phyloP scores from a whole-genome alignment of 1,140 invertebrate species.

The Oppia nitens region DNA sequence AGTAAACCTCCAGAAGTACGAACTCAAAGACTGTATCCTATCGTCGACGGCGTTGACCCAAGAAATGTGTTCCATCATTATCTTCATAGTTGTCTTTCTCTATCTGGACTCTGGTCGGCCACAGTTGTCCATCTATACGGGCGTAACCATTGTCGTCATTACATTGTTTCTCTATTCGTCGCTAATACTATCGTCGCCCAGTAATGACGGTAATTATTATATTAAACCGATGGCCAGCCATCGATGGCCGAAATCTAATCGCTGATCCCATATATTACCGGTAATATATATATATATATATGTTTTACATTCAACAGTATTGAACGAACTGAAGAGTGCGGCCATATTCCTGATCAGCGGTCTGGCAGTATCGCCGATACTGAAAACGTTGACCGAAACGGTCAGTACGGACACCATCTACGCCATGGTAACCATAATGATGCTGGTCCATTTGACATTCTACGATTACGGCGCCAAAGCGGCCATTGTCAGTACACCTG shows the following conservation, averaged over 20 bases:
- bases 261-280: too few relatives aligned
- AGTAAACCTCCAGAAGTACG: slow-evolving; percentile 50
- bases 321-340: slow-evolving; percentile 26
- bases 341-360: slow-evolving; percentile 60
- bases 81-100: slow-evolving; percentile 55
- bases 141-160: slow-evolving; percentile 35
- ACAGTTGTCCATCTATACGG: slow-evolving; percentile 39
- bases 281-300: slow-evolving; percentile 1
- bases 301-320: slow-evolving; percentile 13
- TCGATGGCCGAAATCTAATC: slow-evolving; percentile 12
- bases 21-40: slow-evolving; percentile 44
- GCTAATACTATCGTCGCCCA: slow-evolving; percentile 17
- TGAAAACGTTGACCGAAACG: slow-evolving; percentile 87
- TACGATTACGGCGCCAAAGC: slow-evolving; percentile 74
- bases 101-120: slow-evolving; percentile 47
- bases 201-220: slow-evolving; percentile 9
- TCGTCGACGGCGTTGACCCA: slow-evolving; percentile 53
- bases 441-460: slow-evolving; percentile 70
- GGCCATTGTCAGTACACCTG: slow-evolving; percentile 46
- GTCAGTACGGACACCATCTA: slow-evolving; percentile 95
- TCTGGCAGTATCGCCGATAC: slow-evolving; percentile 65
- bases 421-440: slow-evolving; percentile 67
- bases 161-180: slow-evolving; percentile 13
- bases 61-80: slow-evolving; percentile 51
- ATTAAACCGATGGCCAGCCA: neutral